These are phyloP conservation scores for Prunella himalayana DNA, from an alignment of 2,113 vertebrate species.

Conservation along the genomic window DNA sequence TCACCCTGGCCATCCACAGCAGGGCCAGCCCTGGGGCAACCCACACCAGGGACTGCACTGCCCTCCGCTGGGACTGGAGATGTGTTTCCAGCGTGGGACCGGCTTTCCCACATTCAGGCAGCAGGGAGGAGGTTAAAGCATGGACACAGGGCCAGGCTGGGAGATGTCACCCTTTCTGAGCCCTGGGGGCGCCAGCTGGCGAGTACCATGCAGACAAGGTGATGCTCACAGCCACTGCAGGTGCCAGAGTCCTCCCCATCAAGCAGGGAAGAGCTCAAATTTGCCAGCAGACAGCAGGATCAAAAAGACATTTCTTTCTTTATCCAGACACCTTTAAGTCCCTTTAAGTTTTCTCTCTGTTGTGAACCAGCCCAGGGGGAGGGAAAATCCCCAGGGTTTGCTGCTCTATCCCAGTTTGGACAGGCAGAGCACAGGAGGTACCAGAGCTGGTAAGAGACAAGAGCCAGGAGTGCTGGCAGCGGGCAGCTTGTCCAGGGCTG, in stretches of 20 bases:
- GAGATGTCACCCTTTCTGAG: rapidly evolving
- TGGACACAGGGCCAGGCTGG: not conserved
- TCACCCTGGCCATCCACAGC: not conserved
- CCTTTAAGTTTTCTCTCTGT: not conserved
- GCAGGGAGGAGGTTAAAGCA: not conserved
- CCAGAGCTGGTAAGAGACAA: not conserved
- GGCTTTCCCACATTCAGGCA: not conserved
- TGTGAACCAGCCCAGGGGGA: not conserved
- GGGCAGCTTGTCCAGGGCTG: rapidly evolving
- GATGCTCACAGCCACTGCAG: not conserved
- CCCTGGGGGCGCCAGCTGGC: not conserved
- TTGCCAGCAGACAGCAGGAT: not conserved
- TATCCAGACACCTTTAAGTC: not conserved
- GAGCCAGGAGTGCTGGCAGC: not conserved
- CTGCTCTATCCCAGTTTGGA: not conserved
- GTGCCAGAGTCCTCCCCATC: not conserved
- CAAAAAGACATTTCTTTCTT: not conserved
- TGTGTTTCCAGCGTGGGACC: rapidly evolving
- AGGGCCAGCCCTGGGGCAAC: not conserved
- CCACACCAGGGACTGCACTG: not conserved
- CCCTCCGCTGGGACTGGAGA: not conserved
- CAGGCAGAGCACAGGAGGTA: not conserved
- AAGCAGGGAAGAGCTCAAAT: not conserved
- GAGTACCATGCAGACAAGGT: not conserved
- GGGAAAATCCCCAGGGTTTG: not conserved